A percentile compares a stretch with the other conserved stretches of the same genome.
These are phyloP conservation scores for Peromyscus polionotus DNA, from an alignment of 2,113 vertebrate species.

Conservation along the genomic window DNA sequence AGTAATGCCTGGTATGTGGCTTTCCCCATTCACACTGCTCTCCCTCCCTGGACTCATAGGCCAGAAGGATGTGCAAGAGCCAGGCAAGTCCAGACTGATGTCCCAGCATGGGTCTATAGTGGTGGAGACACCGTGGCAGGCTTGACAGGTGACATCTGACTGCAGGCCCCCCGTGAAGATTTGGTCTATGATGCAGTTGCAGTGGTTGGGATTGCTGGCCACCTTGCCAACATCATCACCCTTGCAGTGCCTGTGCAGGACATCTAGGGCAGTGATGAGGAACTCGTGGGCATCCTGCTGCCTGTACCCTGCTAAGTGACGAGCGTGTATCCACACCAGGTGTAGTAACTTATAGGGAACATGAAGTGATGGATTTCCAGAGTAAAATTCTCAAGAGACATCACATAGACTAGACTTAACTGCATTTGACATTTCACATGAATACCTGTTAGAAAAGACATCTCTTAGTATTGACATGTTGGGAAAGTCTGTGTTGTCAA, in stretches of 20 bases:
- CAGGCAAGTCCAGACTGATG: background rate
- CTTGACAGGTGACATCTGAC: constrained; percentile 91
- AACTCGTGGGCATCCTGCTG: constrained; percentile 99
- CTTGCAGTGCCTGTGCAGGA: constrained; percentile 99
- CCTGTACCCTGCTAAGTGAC: constrained; percentile 98
- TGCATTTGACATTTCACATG: constrained; percentile 91
- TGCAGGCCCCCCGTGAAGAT: constrained; percentile 92
- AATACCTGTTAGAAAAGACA: constrained; percentile 93
- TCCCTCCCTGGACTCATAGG: constrained; percentile 96
- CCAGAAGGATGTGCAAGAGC: constrained; percentile 92
- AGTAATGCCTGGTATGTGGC: background rate
- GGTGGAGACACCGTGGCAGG: background rate
- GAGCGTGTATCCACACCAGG: constrained; percentile 90
- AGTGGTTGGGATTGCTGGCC: constrained; percentile 93
- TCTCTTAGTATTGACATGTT: constrained; percentile 92
- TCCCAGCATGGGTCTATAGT: background rate
- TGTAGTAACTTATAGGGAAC: constrained; percentile 92
- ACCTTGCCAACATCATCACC: constrained; percentile 87
- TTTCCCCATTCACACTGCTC: background rate
- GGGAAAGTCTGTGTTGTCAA: constrained; percentile 94
- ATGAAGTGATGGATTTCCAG: constrained; percentile 97
- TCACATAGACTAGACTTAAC: constrained; percentile 52
- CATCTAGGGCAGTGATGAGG: constrained; percentile 97
- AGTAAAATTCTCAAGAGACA: constrained; percentile 86
- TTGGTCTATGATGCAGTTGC: constrained; percentile 89